Evolutionary conservation across 92 coral and sea anemone species (phyloP).

Genomic region (Pocillopora grandis): DNA sequence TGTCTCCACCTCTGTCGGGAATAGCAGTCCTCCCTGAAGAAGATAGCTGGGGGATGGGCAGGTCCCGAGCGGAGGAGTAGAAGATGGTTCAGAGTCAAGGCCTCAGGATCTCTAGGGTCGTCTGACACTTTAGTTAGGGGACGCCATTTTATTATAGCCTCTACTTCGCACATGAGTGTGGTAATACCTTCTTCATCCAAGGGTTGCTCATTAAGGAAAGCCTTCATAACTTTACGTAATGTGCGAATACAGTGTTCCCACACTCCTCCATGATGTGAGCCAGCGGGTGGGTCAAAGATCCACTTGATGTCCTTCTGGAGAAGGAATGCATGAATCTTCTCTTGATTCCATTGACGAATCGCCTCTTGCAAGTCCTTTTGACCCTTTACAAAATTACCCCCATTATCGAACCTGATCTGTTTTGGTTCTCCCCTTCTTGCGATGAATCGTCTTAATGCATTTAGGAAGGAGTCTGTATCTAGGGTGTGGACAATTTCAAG

Average conservation of each 20-base stretch:
- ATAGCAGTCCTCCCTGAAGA: slow-evolving; percentile 47
- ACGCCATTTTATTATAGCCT: slow-evolving; percentile 39
- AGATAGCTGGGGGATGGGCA: slow-evolving; percentile 52
- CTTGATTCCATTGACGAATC: slow-evolving; percentile 31
- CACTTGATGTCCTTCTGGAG: slow-evolving; percentile 43
- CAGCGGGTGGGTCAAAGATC: too few relatives aligned
- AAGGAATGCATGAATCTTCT: slow-evolving; percentile 42
- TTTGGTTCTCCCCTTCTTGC: slow-evolving; percentile 42
- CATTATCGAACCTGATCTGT: slow-evolving; percentile 40
- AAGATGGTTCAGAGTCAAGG: slow-evolving; percentile 66
- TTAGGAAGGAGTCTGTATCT: slow-evolving; percentile 43
- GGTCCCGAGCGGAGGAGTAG: slow-evolving; percentile 54
- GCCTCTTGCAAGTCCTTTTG: slow-evolving; percentile 37
- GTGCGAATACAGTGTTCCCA: slow-evolving; percentile 31
- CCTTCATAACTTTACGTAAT: slow-evolving; percentile 59
- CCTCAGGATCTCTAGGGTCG: neutral
- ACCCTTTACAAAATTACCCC: slow-evolving; percentile 35
- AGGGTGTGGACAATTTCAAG: slow-evolving; percentile 44
- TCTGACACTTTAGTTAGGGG: slow-evolving; percentile 59
- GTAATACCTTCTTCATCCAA: slow-evolving; percentile 61
- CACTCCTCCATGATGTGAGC: too few relatives aligned
- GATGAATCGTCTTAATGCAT: slow-evolving; percentile 34
- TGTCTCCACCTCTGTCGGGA: slow-evolving; percentile 54
- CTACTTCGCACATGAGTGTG: slow-evolving; percentile 61
- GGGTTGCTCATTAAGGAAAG: slow-evolving; percentile 54